A percentile compares a stretch with the other conserved stretches of the same genome.
These are phyloP conservation scores for Atethmia centrago DNA, from an alignment of 2,888 invertebrate genomes.

Conservation along the genomic window DNA sequence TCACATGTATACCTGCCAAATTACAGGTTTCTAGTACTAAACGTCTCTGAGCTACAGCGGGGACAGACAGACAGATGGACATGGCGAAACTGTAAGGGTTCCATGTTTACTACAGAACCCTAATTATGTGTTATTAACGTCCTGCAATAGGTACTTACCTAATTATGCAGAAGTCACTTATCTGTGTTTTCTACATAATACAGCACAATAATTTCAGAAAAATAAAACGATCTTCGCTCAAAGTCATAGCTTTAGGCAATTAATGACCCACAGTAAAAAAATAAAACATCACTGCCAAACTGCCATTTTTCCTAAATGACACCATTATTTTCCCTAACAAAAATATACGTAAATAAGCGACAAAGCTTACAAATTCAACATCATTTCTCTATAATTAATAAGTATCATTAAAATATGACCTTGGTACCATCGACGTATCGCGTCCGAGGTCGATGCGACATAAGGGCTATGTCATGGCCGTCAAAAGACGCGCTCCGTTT, in stretches of 20 bases:
- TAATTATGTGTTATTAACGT: not conserved
- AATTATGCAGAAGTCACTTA: no score
- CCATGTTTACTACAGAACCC: no score
- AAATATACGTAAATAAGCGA: slow-evolving; percentile 15
- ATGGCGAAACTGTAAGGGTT: no score
- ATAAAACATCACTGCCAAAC: not conserved
- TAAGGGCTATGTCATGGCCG: slow-evolving; percentile 58
- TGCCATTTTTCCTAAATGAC: slow-evolving; percentile 18
- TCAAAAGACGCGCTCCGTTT: slow-evolving; percentile 63
- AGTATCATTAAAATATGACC: slow-evolving; percentile 53
- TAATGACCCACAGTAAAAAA: not conserved
- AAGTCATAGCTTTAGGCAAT: not conserved
- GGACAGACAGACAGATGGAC: no score
- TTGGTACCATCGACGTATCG: slow-evolving; percentile 52
- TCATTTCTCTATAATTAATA: slow-evolving; percentile 54
- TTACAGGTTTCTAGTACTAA: no score
- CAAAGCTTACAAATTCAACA: slow-evolving; percentile 27
- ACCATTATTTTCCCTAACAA: slow-evolving; percentile 16
- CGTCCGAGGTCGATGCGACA: slow-evolving; percentile 37
- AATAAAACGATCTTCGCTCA: no score
- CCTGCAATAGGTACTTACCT: no score
- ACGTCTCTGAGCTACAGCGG: no score
- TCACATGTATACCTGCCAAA: no score
- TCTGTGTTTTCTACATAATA: no score
- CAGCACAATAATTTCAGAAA: no score